Evolutionary conservation across 2,888 invertebrate species (phyloP).

Genomic region (Bedellia somnulentella): DNA sequence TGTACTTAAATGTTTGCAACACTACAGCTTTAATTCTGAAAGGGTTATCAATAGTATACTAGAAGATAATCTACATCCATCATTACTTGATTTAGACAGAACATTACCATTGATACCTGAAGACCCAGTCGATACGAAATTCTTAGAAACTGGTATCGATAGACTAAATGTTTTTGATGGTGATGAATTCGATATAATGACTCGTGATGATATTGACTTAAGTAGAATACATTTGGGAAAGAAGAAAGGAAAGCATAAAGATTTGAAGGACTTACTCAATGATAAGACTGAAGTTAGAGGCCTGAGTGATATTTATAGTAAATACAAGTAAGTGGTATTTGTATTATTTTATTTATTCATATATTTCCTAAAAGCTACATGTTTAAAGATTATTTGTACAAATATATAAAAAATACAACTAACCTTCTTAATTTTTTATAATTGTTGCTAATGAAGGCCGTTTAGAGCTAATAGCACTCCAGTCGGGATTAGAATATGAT

Average conservation of each 20-base stretch:
- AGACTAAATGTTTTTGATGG: conserved; percentile 73
- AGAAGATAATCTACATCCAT: conserved; percentile 63
- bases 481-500: too few relatives aligned
- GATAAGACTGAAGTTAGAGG: conserved; percentile 66
- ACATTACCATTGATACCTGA: conserved; percentile 65
- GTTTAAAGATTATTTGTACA: too few relatives aligned
- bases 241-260: conserved; percentile 62
- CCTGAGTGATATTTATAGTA: conserved; percentile 57
- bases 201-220: conserved; percentile 56
- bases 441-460: too few relatives aligned
- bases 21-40: conserved; percentile 74
- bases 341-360: neutral
- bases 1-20: conserved; percentile 72
- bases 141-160: conserved; percentile 55
- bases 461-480: too few relatives aligned
- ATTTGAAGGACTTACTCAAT: conserved; percentile 66
- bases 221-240: conserved; percentile 55
- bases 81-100: conserved; percentile 45
- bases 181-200: conserved; percentile 79
- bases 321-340: conserved; percentile 55
- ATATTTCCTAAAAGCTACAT: too few relatives aligned
- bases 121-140: conserved; percentile 57
- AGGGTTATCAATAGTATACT: conserved; percentile 81
- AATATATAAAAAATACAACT: too few relatives aligned
- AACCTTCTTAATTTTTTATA: too few relatives aligned